Evolutionary conservation across 2,888 invertebrate species (phyloP).

Genomic region (Oscheius onirici): DNA sequence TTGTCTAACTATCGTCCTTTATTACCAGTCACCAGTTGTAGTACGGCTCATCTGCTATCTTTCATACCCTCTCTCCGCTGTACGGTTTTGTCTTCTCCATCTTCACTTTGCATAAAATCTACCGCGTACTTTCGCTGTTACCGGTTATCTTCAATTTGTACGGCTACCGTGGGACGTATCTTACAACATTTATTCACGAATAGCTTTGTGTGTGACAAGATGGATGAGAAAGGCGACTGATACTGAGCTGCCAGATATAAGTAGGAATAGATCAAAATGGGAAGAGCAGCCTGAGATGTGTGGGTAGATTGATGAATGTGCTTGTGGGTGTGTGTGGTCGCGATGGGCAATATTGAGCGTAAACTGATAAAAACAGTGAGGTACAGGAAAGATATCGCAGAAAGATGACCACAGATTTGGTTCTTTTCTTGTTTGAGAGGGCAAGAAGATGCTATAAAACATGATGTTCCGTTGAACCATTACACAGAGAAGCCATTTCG

Average conservation of each 20-base stretch:
- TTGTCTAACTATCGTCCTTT: too few relatives aligned
- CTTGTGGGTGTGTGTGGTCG: neutral
- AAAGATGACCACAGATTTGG: neutral
- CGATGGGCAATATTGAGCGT: conserved; percentile 26
- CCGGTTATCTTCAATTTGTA: too few relatives aligned
- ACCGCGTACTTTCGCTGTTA: too few relatives aligned
- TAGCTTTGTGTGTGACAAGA: conserved; percentile 16
- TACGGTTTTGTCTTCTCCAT: too few relatives aligned
- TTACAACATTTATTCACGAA: conserved; percentile 4
- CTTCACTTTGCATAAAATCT: too few relatives aligned
- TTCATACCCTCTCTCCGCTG: too few relatives aligned
- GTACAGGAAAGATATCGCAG: conserved; percentile 22
- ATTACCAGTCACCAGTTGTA: too few relatives aligned
- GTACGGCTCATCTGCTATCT: too few relatives aligned
- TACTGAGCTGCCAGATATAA: conserved; percentile 8
- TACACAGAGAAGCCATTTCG: conserved; percentile 30
- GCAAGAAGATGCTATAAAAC: neutral
- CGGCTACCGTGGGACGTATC: too few relatives aligned
- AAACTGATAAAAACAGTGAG: conserved; percentile 11
- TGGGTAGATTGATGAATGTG: neutral
- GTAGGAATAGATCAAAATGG: neutral
- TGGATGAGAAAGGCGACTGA: neutral
- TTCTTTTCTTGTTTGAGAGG: neutral
- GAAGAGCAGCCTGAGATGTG: conserved; percentile 29
- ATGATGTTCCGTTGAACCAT: conserved; percentile 22